These are phyloP conservation scores for Prosopocoilus inquinatus DNA, from an alignment of 2,888 invertebrate species.

Conservation along the genomic window DNA sequence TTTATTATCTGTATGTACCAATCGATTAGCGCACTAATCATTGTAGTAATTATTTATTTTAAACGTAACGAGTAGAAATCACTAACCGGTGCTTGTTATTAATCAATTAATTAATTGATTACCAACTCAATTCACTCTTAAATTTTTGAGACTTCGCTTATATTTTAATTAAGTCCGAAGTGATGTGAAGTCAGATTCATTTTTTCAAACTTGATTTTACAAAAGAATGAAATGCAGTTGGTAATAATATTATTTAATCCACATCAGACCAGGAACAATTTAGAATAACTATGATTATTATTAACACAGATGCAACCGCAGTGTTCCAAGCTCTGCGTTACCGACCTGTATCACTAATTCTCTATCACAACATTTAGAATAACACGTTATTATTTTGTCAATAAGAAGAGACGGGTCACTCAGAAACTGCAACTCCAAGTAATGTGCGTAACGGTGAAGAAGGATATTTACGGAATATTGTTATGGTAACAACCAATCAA, in stretches of 20 bases:
- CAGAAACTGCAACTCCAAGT: slow-evolving; percentile 1
- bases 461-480: too few species aligned
- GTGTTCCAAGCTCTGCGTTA: slow-evolving; percentile 4
- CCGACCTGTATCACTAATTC: slow-evolving; percentile 31
- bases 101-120: too few species aligned
- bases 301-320: not conserved
- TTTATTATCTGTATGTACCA: not conserved
- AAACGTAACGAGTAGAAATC: not conserved
- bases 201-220: too few species aligned
- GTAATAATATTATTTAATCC: not conserved
- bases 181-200: too few species aligned
- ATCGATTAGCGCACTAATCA: not conserved
- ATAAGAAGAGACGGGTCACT: slow-evolving; percentile 1
- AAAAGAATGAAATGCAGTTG: not conserved
- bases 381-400: slow-evolving; percentile 9
- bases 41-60: not conserved
- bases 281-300: slow-evolving; percentile 1
- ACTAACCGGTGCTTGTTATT: not conserved
- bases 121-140: too few species aligned
- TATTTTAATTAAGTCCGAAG: too few species aligned
- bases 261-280: not conserved
- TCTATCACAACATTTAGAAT: slow-evolving; percentile 44
- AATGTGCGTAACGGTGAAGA: not conserved
- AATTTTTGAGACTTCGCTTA: too few species aligned
- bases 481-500: too few species aligned